phyloP scores from a whole-genome alignment of 2,888 invertebrate genomes.

The Vandiemenella viatica region DNA sequence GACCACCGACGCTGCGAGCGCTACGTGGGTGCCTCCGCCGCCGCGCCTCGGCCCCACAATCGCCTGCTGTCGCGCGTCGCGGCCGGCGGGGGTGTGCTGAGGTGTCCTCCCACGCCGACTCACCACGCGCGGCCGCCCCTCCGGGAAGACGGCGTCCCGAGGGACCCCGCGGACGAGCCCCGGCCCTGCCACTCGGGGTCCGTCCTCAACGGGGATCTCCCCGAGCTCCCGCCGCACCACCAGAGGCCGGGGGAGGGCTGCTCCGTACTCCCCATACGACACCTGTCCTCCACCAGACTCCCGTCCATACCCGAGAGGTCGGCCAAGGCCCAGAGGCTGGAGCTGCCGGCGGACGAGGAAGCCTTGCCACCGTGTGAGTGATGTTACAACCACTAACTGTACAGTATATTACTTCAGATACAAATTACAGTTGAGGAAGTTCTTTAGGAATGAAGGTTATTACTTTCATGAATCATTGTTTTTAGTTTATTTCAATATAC shows the following conservation, averaged over 20 bases:
- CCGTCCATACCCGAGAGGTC: slow-evolving; percentile 68
- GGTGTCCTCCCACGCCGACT: slow-evolving; percentile 78
- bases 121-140: slow-evolving; percentile 49
- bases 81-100: slow-evolving; percentile 27
- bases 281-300: slow-evolving; percentile 56
- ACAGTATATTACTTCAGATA: too few species aligned
- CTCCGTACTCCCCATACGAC: slow-evolving; percentile 39
- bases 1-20: slow-evolving; percentile 19
- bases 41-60: slow-evolving; percentile 28
- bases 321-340: slow-evolving; percentile 39
- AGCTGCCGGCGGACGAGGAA: slow-evolving; percentile 44
- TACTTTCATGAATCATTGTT: too few species aligned
- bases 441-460: too few species aligned
- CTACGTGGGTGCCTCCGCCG: too few species aligned
- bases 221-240: background rate
- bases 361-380: slow-evolving; percentile 70
- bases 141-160: background rate
- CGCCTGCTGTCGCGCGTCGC: slow-evolving; percentile 20
- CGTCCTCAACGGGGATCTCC: background rate
- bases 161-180: background rate
- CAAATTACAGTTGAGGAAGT: too few species aligned
- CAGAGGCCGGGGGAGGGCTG: slow-evolving; percentile 9
- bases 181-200: background rate
- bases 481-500: too few species aligned
- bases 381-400: too few species aligned